Base-by-base conservation (phyloP, 2,888 invertebrate species). In the Brenthis hecate region DNA sequence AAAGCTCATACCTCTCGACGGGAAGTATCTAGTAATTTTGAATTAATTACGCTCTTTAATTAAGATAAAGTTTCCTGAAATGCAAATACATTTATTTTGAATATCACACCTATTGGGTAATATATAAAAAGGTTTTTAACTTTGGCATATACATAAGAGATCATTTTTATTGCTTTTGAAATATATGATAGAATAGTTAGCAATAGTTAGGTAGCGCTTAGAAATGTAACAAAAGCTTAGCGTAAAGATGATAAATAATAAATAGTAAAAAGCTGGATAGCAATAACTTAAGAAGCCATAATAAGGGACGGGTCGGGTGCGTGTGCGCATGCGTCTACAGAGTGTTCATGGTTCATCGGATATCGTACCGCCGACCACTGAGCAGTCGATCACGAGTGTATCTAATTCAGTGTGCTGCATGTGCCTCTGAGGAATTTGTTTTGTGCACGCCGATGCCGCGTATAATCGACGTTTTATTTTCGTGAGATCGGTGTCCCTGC, bases 391-490 rank as follows among this genome's bases (percentile, higher is more conserved):
- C 88, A 88, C 86, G 86, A 85, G 85, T 88, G 89, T 87, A 81
- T 89, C 90, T 90, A 90, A 89, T 91, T 89, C 88, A 89, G 89
- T 87, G 85, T 85, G 81, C 83, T 83, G 85, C 83, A 83, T 86
- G 83, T 87, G 88, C 86, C 84, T 86, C 83, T 74, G 78, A 90
- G 90, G 91, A 91, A 91, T 91, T 90, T 86, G 87, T 88, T 87
- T 87, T 86, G 86, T 87, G 87, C 86, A 86, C 86, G 85, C 81
- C 84, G 85, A 82, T 83, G 82, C 80, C 79, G 80, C 79, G 76
- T 82, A 85, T 83, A 83, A 86, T 85, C 84, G 84, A 81, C 80
- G 85, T 88, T 90, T 91, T 91, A 91, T 91, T 91, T 91, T 86
- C 77, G 84, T 81, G 80, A 85, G 85, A 86, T 84, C 84, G 78